These are phyloP conservation scores for Gadus macrocephalus DNA, from an alignment of 2,113 vertebrate species.

Conservation along the genomic window DNA sequence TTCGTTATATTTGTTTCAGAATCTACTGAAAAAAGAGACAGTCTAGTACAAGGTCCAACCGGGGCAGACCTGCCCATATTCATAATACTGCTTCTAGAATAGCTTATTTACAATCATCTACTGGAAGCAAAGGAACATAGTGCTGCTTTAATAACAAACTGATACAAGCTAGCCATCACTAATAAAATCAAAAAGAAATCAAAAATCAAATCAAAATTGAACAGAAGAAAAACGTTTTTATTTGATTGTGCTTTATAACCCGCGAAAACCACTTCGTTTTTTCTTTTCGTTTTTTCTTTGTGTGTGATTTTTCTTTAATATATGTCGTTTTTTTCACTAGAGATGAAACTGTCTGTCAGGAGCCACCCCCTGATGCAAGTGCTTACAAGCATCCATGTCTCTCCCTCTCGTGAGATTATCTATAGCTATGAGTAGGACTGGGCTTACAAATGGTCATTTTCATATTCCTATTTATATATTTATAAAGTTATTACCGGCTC, in stretches of 20 bases:
- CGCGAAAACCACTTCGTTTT: conserved; percentile 68
- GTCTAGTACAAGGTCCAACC: conserved; percentile 72
- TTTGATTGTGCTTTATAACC: conserved; percentile 79
- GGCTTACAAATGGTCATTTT: conserved; percentile 67
- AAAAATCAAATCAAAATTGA: conserved; percentile 32
- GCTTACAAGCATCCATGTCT: conserved; percentile 63
- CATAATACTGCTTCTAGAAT: conserved; percentile 66
- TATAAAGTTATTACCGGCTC: conserved; percentile 73
- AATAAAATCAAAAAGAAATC: conserved; percentile 52
- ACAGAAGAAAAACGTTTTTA: conserved; percentile 40
- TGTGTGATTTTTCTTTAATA: neutral
- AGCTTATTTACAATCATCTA: conserved; percentile 79
- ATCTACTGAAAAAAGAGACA: conserved; percentile 73
- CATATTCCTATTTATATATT: conserved; percentile 74
- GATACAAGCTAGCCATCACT: conserved; percentile 64
- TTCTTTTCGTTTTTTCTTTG: neutral
- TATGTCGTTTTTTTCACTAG: conserved; percentile 13
- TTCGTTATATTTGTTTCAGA: conserved; percentile 57
- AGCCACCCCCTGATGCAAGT: conserved; percentile 62
- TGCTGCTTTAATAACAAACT: conserved; percentile 61
- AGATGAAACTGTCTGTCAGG: conserved; percentile 62
- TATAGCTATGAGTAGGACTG: conserved; percentile 69
- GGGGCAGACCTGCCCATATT: conserved; percentile 60
- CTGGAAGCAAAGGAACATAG: conserved; percentile 63
- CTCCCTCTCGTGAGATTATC: conserved; percentile 59